Evolutionary conservation across 92 coral and sea anemone species (phyloP).

Genomic region (Phenganax marumi): DNA sequence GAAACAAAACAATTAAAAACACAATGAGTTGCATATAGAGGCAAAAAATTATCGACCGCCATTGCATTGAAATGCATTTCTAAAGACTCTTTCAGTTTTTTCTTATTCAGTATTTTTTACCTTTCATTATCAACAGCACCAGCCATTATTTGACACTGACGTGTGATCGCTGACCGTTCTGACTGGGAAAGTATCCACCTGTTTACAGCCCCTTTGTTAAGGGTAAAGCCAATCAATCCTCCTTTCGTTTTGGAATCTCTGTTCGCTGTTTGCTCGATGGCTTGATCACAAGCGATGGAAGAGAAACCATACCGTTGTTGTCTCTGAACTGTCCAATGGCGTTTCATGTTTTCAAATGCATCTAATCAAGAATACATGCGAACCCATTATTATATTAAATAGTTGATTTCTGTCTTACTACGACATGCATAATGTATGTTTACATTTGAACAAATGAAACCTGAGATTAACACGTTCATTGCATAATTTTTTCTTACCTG

Average conservation of each 20-base stretch:
- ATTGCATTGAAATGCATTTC: neutral
- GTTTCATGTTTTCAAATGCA: slow-evolving; percentile 23
- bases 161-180: slow-evolving; percentile 13
- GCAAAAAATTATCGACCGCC: neutral
- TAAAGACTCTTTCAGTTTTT: neutral
- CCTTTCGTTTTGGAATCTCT: slow-evolving; percentile 30
- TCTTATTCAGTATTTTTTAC: neutral
- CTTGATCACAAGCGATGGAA: slow-evolving; percentile 25
- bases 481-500: neutral
- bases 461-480: neutral
- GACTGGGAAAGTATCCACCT: slow-evolving; percentile 34
- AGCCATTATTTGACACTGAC: slow-evolving; percentile 31
- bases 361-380: neutral
- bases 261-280: slow-evolving; percentile 26
- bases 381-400: neutral
- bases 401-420: neutral
- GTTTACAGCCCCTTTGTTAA: slow-evolving; percentile 32
- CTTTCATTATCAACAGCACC: slow-evolving; percentile 32
- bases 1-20: neutral
- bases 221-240: slow-evolving; percentile 23
- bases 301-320: slow-evolving; percentile 26
- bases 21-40: neutral
- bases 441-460: neutral
- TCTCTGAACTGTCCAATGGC: slow-evolving; percentile 23
- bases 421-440: neutral